Base-by-base conservation (phyloP, 2,113 vertebrate species). In the Platichthys stellatus region DNA sequence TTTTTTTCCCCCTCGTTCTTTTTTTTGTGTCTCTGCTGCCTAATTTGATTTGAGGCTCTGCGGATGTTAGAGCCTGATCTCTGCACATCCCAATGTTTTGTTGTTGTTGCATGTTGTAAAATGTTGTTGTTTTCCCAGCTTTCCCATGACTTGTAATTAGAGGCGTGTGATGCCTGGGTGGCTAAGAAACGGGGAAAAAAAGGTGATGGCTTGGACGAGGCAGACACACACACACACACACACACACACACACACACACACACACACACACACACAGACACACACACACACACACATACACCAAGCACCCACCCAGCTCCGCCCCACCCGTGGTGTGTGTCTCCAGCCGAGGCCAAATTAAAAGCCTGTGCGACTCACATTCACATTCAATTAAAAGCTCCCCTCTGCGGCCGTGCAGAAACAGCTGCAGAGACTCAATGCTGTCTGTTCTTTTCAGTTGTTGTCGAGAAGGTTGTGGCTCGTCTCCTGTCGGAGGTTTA, bases 331-430 rank as follows among this genome's bases (percentile, higher is more conserved):
- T n/a, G 65, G 72, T 72, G 66, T 21, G 80, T 82, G 9, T 85
- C 65, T 92, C 69, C 88, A 88, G 74, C 88, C 84, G 72, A 63
- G 81, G 90, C 87, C 86, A 93, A 94, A 96, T 93, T 86, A 93
- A 93, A 94, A 93, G 91, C 89, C 88, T 94, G 89, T 90, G 91
- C 88, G 92, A 83, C 84, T 89, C 85, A 72, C 83, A 74, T 94
- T 94, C 90, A 89, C 78, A 76, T 92, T 88, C 93, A 95, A 95
- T 95, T 95, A 95, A 92, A 94, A 88, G 83, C 91, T 89, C 88
- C 84, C 91, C 90, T 93, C 86, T 89, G 89, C 80, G 89, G 90
- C 90, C 81, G 63, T 45, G 72, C 74, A 74, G 81, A 86, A 95
- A 92, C 94, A 95, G 92, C 93, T 95, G 92, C 85, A 86, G 74